Conservation (phyloP, 2,797 vertebrate species). For the Cynodonichthys magdalenae region DNA sequence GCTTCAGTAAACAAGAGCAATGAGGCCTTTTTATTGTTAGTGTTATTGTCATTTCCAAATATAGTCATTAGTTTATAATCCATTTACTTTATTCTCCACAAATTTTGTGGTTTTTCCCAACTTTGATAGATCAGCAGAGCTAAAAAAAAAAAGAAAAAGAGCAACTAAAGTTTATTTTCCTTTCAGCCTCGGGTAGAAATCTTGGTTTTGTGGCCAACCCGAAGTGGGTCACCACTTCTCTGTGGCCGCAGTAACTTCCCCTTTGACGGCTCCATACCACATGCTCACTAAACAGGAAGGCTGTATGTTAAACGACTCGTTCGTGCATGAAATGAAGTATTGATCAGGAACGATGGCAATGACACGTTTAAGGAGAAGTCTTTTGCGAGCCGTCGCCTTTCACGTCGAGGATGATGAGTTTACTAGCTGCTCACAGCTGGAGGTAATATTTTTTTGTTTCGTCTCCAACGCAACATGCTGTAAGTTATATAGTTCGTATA, state of each 20-base stretch:
- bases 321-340: background rate
- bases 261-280: slow-evolving; percentile 43
- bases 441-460: slow-evolving; percentile 42
- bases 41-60: no score
- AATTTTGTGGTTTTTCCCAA: background rate
- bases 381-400: slow-evolving; percentile 9
- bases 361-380: slow-evolving; percentile 30
- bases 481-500: background rate
- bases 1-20: background rate
- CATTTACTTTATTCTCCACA: background rate
- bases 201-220: slow-evolving; percentile 18
- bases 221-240: slow-evolving; percentile 5
- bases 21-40: no score
- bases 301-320: background rate
- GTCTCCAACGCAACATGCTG: background rate
- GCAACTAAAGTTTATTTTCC: slow-evolving; percentile 2
- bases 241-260: slow-evolving; percentile 45
- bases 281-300: slow-evolving; percentile 32
- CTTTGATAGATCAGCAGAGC: background rate
- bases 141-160: background rate
- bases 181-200: background rate
- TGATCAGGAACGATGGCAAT: slow-evolving; percentile 5
- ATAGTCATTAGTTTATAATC: no score
- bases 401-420: slow-evolving; percentile 40
- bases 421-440: slow-evolving; percentile 20